Evolutionary conservation across 2,888 invertebrate genomes (phyloP).

Genomic region (Melikaiella ostensackeni): DNA sequence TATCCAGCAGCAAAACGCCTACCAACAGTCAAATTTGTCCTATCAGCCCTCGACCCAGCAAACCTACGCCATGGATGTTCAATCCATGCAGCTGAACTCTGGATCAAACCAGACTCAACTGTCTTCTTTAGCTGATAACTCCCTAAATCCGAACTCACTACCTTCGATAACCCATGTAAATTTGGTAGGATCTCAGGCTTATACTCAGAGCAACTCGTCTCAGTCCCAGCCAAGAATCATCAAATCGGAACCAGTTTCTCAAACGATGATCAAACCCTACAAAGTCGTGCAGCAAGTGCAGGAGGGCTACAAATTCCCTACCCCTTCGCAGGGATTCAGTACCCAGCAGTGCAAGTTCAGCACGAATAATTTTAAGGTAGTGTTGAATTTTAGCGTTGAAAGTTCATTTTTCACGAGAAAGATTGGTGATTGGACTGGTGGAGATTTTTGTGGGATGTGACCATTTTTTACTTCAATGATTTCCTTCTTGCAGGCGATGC

Average conservation of each 20-base stretch:
- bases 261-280: constrained; percentile 65
- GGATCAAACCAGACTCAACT: constrained; percentile 62
- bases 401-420: not conserved
- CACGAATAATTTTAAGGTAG: constrained; percentile 68
- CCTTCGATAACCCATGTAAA: constrained; percentile 40
- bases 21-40: constrained; percentile 64
- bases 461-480: constrained; percentile 22
- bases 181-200: constrained; percentile 62
- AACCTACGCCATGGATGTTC: constrained; percentile 69
- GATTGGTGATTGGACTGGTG: not conserved
- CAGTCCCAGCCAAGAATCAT: constrained; percentile 50
- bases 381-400: not conserved
- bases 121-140: constrained; percentile 62
- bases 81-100: constrained; percentile 63
- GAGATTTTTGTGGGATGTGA: not conserved
- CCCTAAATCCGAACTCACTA: constrained; percentile 45
- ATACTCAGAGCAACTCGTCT: constrained; percentile 55
- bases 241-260: constrained; percentile 60
- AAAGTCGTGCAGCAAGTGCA: constrained; percentile 69
- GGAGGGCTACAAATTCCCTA: constrained; percentile 71
- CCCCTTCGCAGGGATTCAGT: constrained; percentile 65
- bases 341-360: constrained; percentile 71
- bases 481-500: constrained; percentile 60
- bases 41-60: constrained; percentile 62
- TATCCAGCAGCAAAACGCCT: constrained; percentile 61